Conservation (phyloP, 2,888 invertebrate genomes). For the Caenorhabditis zanzibari region DNA sequence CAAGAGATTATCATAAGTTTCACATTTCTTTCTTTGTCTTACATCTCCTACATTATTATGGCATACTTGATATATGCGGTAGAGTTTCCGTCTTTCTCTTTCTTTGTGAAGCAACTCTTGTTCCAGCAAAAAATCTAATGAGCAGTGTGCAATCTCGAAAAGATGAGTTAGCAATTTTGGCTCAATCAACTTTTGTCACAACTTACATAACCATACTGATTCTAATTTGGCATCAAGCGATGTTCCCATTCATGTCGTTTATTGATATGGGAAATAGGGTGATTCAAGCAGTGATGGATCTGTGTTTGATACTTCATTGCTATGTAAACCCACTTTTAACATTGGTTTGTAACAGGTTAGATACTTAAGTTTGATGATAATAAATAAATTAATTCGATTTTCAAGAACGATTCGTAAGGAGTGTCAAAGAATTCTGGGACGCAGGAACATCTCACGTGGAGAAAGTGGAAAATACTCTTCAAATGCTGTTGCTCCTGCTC, state of each 20-base stretch:
- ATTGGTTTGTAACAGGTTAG: neutral
- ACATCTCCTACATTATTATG: constrained; percentile 31
- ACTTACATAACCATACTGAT: constrained; percentile 6
- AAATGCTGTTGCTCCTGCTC: no score
- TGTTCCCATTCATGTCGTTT: neutral
- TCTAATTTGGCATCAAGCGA: neutral
- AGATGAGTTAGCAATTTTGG: constrained; percentile 45
- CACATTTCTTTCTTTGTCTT: constrained; percentile 35
- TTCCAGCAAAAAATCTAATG: constrained; percentile 16
- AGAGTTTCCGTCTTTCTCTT: neutral
- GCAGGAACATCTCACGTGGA: no score
- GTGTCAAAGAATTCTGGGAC: no score
- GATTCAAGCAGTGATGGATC: neutral
- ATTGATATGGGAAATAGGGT: neutral
- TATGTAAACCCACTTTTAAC: neutral
- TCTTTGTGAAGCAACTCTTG: neutral
- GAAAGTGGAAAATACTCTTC: no score
- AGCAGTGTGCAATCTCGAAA: constrained; percentile 17
- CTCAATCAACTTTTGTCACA: constrained; percentile 58
- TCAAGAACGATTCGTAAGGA: no score
- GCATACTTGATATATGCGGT: constrained; percentile 31
- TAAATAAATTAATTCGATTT: no score
- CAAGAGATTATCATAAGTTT: constrained; percentile 45
- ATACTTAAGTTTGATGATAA: no score
- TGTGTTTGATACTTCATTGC: constrained; percentile 16